A percentile compares a stretch with the other conserved stretches of the same genome.
Evolutionary conservation across 2,113 vertebrate genomes (phyloP).

Genomic region (Ahaetulla prasina): DNA sequence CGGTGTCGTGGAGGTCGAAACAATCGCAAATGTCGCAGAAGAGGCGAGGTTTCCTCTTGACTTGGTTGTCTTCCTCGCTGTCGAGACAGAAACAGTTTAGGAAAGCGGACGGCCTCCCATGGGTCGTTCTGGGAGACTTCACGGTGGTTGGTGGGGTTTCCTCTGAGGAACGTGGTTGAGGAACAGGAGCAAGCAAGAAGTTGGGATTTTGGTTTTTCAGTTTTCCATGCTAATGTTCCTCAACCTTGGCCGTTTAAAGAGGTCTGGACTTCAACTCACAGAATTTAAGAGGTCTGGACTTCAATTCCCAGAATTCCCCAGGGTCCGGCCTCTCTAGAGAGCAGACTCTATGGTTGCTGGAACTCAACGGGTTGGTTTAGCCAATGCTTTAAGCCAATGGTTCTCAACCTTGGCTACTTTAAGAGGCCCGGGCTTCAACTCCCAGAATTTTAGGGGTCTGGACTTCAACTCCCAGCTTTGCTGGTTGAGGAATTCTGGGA

Average conservation of each 20-base stretch:
- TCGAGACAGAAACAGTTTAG: neutral
- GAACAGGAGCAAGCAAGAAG: neutral
- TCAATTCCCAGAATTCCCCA: neutral
- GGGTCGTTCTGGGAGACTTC: neutral
- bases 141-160: too few species aligned
- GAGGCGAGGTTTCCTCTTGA: slow-evolving; percentile 90
- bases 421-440: neutral
- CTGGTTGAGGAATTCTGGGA: too few species aligned
- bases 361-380: neutral
- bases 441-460: neutral
- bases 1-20: slow-evolving; percentile 95
- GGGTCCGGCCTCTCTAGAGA: too few species aligned
- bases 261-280: too few species aligned
- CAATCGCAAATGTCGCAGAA: slow-evolving; percentile 99
- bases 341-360: too few species aligned
- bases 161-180: neutral
- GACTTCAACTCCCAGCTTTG: neutral
- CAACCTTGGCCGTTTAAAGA: too few species aligned
- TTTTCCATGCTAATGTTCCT: neutral
- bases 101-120: neutral
- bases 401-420: neutral
- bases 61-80: slow-evolving; percentile 72
- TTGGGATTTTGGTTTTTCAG: neutral
- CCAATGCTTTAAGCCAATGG: neutral
- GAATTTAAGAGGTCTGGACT: neutral